A percentile compares a stretch with the other conserved stretches of the same genome.
phyloP scores from a whole-genome alignment of 1,140 invertebrate genomes.

The Drosophila funebris region DNA sequence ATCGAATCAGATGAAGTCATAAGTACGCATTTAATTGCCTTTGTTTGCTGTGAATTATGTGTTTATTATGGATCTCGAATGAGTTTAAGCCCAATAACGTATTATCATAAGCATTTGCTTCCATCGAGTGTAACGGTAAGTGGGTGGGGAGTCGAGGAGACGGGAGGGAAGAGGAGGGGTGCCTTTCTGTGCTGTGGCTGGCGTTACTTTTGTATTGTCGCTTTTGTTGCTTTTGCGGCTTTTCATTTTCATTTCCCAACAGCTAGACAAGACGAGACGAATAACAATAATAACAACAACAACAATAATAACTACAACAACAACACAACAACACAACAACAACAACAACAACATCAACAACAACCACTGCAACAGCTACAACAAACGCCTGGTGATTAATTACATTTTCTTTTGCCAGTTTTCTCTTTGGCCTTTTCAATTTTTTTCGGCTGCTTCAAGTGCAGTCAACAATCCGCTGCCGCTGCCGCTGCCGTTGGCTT shows the following conservation, averaged over 20 bases:
- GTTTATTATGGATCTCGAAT: not conserved
- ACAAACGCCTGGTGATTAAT: constrained; percentile 73
- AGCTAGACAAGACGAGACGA: constrained; percentile 7
- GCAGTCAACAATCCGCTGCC: constrained; percentile 13
- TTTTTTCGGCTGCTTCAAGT: constrained; percentile 57
- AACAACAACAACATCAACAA: constrained; percentile 6
- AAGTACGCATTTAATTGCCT: constrained; percentile 41
- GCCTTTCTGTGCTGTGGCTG: constrained; percentile 4
- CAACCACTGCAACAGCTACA: constrained; percentile 5
- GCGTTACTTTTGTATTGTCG: constrained; percentile 20
- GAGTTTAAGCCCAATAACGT: constrained; percentile 14
- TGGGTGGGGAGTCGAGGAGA: not conserved
- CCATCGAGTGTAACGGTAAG: constrained; percentile 24
- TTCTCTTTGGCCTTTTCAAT: constrained; percentile 70
- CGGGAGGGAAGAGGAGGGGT: not conserved
- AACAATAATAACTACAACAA: constrained; percentile 4
- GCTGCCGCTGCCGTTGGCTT: not conserved
- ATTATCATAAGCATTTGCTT: constrained; percentile 16
- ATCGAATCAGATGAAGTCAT: constrained; percentile 2
- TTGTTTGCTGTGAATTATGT: constrained; percentile 20
- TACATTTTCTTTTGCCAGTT: constrained; percentile 74
- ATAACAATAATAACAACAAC: constrained; percentile 1
- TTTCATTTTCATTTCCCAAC: constrained; percentile 29
- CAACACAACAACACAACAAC: constrained; percentile 14
- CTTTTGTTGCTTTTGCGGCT: constrained; percentile 29